Percentiles rank a stretch among this genome's conserved stretches.
phyloP scores from a whole-genome alignment of 1,140 invertebrate species.

The Doryteuthis pealeii region DNA sequence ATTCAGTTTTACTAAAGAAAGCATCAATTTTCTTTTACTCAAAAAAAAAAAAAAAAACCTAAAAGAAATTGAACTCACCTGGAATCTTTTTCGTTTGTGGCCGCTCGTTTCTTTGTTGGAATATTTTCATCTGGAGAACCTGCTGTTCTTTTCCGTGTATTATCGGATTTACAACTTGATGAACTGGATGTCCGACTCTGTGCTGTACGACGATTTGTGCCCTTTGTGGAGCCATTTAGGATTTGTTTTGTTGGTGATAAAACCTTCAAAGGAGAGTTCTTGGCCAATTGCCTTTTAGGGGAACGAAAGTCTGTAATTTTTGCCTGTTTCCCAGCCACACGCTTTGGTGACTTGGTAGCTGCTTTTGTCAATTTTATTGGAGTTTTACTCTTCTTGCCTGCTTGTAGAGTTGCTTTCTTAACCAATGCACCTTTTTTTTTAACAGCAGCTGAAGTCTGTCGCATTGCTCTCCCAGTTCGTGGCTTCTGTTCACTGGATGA shows the following conservation, averaged over 20 bases:
- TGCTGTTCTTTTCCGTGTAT: slow-evolving; percentile 8
- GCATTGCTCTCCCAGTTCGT: slow-evolving; percentile 12
- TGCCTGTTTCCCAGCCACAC: slow-evolving; percentile 32
- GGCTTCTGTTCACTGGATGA: neutral
- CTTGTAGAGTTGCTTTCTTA: slow-evolving; percentile 11
- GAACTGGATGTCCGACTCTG: neutral
- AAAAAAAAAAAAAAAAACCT: no score
- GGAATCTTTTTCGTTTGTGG: neutral
- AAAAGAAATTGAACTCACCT: neutral
- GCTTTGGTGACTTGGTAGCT: slow-evolving; percentile 5
- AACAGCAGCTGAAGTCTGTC: neutral
- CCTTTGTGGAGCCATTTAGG: slow-evolving; percentile 21
- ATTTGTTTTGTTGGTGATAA: slow-evolving; percentile 11
- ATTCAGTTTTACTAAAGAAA: no score
- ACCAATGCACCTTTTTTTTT: slow-evolving; percentile 9
- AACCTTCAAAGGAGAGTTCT: slow-evolving; percentile 24
- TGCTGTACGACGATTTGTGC: slow-evolving; percentile 16
- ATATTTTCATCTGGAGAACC: slow-evolving; percentile 6
- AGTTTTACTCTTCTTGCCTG: neutral
- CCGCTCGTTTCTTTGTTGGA: slow-evolving; percentile 7
- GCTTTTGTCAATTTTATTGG: slow-evolving; percentile 20
- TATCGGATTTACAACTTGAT: slow-evolving; percentile 8
- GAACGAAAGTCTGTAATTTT: slow-evolving; percentile 34
- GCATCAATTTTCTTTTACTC: no score
- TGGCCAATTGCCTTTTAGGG: slow-evolving; percentile 4